phyloP scores from a whole-genome alignment of 2,888 invertebrate species.

The Lypha dubia region DNA sequence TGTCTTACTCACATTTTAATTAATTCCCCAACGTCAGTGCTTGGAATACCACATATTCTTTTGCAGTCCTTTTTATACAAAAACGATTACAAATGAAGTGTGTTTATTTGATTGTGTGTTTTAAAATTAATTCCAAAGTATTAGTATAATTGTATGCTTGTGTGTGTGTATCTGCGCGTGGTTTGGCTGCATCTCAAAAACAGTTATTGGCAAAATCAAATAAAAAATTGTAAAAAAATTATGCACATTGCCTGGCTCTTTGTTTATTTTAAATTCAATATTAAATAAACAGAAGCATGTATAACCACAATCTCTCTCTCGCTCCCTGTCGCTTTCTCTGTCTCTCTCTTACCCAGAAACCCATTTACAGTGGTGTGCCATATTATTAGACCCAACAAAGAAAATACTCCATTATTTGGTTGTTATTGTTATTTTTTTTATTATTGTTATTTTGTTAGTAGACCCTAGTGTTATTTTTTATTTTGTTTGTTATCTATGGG shows the following conservation, averaged over 20 bases:
- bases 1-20: slow-evolving; percentile 41
- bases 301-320: background rate
- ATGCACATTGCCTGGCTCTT: slow-evolving; percentile 40
- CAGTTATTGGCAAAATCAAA: slow-evolving; percentile 62
- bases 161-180: slow-evolving; percentile 30
- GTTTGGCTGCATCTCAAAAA: slow-evolving; percentile 67
- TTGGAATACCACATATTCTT: slow-evolving; percentile 46
- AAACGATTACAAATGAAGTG: slow-evolving; percentile 58
- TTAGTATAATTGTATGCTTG: background rate
- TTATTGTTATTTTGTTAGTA: too few species aligned
- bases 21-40: slow-evolving; percentile 31
- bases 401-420: slow-evolving; percentile 29
- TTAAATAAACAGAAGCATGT: slow-evolving; percentile 38
- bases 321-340: too few species aligned
- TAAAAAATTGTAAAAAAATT: slow-evolving; percentile 17
- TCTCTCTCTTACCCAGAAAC: background rate
- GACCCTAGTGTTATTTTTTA: too few species aligned
- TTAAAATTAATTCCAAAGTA: slow-evolving; percentile 6
- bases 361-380: too few species aligned
- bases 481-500: too few species aligned
- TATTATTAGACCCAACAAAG: too few species aligned
- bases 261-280: slow-evolving; percentile 52
- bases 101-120: slow-evolving; percentile 46
- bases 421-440: slow-evolving; percentile 58
- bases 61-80: slow-evolving; percentile 15